Percentiles rank a stretch among this genome's conserved stretches.
phyloP scores from a whole-genome alignment of 2,113 vertebrate genomes.

The Sander lucioperca region DNA sequence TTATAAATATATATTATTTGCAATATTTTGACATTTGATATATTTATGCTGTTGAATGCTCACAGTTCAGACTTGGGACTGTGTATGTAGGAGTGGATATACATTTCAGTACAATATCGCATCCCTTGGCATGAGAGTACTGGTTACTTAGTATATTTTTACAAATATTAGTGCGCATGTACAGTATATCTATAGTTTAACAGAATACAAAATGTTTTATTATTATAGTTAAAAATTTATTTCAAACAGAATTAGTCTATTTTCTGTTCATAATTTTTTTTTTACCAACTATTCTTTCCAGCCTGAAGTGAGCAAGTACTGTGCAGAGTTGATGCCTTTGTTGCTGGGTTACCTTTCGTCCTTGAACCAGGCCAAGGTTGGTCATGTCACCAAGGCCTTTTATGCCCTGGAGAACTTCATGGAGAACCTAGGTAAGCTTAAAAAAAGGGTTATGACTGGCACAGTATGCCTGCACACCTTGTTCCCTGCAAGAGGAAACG shows the following conservation, averaged over 20 bases:
- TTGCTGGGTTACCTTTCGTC: slow-evolving; percentile 88
- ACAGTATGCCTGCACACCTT: neutral
- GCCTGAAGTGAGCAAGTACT: slow-evolving; percentile 90
- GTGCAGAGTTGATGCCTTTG: slow-evolving; percentile 89
- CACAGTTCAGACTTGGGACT: neutral
- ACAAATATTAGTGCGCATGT: neutral
- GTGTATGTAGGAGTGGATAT: neutral
- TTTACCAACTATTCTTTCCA: slow-evolving; percentile 44
- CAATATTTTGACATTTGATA: neutral
- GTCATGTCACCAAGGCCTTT: slow-evolving; percentile 90
- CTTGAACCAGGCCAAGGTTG: slow-evolving; percentile 82
- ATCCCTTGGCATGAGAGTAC: neutral
- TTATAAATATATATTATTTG: neutral
- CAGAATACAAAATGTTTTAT: neutral
- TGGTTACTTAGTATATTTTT: neutral
- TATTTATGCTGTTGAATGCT: neutral
- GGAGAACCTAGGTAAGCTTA: slow-evolving; percentile 88
- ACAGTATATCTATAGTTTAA: neutral
- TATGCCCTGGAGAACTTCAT: slow-evolving; percentile 94
- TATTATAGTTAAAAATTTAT: neutral
- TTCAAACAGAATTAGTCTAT: neutral
- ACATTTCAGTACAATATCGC: neutral
- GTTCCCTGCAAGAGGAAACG: neutral
- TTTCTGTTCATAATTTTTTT: neutral
- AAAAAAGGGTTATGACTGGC: neutral